Conservation (phyloP, 1,140 invertebrate species). For the Brachionus calyciflorus region DNA sequence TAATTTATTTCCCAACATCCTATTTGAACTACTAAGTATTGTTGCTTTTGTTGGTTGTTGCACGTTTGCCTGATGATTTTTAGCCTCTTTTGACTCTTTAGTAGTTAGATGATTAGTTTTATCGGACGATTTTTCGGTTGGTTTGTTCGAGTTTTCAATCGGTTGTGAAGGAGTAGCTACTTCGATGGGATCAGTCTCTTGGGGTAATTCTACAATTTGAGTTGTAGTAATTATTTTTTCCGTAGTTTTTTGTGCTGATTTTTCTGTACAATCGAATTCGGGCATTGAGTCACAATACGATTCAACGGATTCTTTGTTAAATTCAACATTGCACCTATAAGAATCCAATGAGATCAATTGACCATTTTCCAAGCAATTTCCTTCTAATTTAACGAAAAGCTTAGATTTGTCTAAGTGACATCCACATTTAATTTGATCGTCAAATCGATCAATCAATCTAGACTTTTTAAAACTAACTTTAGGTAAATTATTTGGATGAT, state of each 20-base stretch:
- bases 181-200: too few species aligned
- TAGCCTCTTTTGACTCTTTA: too few species aligned
- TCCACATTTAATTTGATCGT: background rate
- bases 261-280: background rate
- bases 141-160: too few species aligned
- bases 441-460: background rate
- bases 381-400: conserved; percentile 14
- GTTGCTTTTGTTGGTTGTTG: too few species aligned
- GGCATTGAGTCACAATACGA: background rate
- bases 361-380: background rate
- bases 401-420: background rate
- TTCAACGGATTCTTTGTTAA: background rate
- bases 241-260: background rate
- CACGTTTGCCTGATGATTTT: too few species aligned
- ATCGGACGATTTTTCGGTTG: too few species aligned
- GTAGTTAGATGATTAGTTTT: too few species aligned
- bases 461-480: background rate
- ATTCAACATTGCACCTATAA: background rate
- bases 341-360: background rate
- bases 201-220: too few species aligned
- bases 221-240: background rate
- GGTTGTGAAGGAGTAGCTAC: too few species aligned
- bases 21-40: too few species aligned
- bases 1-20: too few species aligned
- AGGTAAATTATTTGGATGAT: background rate